phyloP scores from a whole-genome alignment of 2,113 vertebrate species.

The Eulacestoma nigropectus region DNA sequence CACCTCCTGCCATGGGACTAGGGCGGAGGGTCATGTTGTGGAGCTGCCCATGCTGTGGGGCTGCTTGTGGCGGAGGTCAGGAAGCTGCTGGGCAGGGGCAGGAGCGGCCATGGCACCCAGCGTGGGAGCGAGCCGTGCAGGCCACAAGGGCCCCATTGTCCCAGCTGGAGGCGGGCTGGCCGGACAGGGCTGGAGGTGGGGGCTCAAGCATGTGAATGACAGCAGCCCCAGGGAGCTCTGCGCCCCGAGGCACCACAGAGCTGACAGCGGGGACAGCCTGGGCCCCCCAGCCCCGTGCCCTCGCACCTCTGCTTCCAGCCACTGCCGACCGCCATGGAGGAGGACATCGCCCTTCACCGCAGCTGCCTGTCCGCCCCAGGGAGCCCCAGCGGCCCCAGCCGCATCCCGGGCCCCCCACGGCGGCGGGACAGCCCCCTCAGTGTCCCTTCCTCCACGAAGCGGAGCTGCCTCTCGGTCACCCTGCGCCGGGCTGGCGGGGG shows the following conservation, averaged over 20 bases:
- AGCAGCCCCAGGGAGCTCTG: neutral
- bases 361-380: neutral
- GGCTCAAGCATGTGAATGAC: neutral
- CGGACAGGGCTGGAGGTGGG: neutral
- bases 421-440: neutral
- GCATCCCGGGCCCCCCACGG: neutral
- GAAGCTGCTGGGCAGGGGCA: neutral
- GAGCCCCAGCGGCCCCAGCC: neutral
- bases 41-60: neutral
- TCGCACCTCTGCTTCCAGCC: neutral
- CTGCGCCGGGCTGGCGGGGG: neutral
- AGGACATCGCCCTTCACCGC: neutral
- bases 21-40: neutral
- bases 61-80: neutral
- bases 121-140: neutral
- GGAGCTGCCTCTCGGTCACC: constrained; percentile 24
- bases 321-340: neutral
- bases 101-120: neutral
- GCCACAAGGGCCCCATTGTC: constrained; percentile 41
- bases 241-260: neutral
- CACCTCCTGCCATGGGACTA: neutral
- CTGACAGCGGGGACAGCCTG: neutral
- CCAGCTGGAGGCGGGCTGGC: neutral
- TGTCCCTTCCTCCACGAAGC: neutral
- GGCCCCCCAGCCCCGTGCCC: neutral